Evolutionary conservation across 2,797 vertebrate genomes (phyloP), one percentile per base, ranked within the genome.

Genomic region (Anguilla anguilla): DNA sequence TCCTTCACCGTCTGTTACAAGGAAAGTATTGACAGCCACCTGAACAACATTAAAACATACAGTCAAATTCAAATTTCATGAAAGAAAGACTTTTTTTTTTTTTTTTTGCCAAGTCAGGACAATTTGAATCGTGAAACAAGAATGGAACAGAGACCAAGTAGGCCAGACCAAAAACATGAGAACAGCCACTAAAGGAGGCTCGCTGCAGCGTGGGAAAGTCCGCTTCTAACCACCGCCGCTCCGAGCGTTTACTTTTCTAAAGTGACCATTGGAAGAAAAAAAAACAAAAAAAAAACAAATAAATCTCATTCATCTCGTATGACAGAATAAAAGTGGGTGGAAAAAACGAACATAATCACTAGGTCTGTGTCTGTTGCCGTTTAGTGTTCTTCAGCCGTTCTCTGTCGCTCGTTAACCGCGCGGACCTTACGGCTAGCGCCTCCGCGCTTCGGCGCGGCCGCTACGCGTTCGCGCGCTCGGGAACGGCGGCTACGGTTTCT

Each of bases 331-430:
- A 85, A 87, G 67, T 57, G 61, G 13, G 43, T 19, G 57, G 57
- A 83, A 67, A 67, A 67, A 79, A 39, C 43, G 82, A 69, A 64
- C 83, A 35, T 77, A 88, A 79, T 88, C 61, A 72, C 87, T 74
- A 10, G 49, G 53, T 87, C 57, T 84, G 74, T 10, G 46, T 83
- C 39, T 87, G 57, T 67, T 35, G 39, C 39, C 39, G 77, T 49
- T 81, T 81, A 6, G 1, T 49, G 77, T 49, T 39, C 77, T 81
- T 49, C 43, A n/a, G 77, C 77, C 43, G 43, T 81, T 49, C 77
- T 81, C 22, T 11, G 19, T 3, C 10, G 19, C 77, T 81, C 77
- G 51, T 81, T 81, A 51, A 55, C 22, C 87, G 77, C 57, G 72
- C 57, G 82, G 51, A 85, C 77, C 83, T 39, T 10, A 49, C 10